phyloP scores from a whole-genome alignment of 2,888 invertebrate species.

The Volucella inflata region DNA sequence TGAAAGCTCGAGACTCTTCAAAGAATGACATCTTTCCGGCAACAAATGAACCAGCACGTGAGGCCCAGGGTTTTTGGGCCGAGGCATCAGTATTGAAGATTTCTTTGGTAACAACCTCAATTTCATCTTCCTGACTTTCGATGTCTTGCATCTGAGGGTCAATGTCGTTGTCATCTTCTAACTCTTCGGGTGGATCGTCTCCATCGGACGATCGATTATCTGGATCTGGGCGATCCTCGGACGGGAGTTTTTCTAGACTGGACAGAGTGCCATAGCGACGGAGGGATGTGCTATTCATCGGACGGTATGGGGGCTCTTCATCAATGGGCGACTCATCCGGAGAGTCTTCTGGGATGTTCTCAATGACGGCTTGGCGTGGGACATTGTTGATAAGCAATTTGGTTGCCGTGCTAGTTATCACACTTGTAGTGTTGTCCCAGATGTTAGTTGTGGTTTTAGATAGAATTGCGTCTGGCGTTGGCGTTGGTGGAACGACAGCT shows the following conservation, averaged over 20 bases:
- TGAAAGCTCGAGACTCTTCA: slow-evolving; percentile 85
- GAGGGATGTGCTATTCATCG: slow-evolving; percentile 85
- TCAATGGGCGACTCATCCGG: slow-evolving; percentile 88
- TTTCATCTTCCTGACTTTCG: slow-evolving; percentile 77
- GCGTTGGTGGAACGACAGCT: slow-evolving; percentile 90
- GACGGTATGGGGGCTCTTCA: slow-evolving; percentile 90
- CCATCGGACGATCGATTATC: slow-evolving; percentile 85
- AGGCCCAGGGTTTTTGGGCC: slow-evolving; percentile 87
- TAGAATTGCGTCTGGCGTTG: slow-evolving; percentile 87
- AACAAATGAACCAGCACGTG: slow-evolving; percentile 91
- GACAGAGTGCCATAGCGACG: slow-evolving; percentile 89
- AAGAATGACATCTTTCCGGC: slow-evolving; percentile 91
- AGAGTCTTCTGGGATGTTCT: slow-evolving; percentile 85
- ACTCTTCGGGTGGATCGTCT: slow-evolving; percentile 78
- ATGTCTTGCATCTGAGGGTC: slow-evolving; percentile 74
- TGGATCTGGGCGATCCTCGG: slow-evolving; percentile 82
- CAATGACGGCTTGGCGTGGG: slow-evolving; percentile 80
- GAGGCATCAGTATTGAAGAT: slow-evolving; percentile 72
- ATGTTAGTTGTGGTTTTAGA: slow-evolving; percentile 83
- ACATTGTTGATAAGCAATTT: slow-evolving; percentile 79
- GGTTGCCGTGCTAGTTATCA: slow-evolving; percentile 76
- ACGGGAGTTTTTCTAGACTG: slow-evolving; percentile 88
- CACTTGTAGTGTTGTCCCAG: slow-evolving; percentile 81
- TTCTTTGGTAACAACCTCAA: slow-evolving; percentile 77
- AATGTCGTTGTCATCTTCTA: slow-evolving; percentile 76